Evolutionary conservation across 2,113 vertebrate genomes (phyloP).

Genomic region (Caretta caretta): DNA sequence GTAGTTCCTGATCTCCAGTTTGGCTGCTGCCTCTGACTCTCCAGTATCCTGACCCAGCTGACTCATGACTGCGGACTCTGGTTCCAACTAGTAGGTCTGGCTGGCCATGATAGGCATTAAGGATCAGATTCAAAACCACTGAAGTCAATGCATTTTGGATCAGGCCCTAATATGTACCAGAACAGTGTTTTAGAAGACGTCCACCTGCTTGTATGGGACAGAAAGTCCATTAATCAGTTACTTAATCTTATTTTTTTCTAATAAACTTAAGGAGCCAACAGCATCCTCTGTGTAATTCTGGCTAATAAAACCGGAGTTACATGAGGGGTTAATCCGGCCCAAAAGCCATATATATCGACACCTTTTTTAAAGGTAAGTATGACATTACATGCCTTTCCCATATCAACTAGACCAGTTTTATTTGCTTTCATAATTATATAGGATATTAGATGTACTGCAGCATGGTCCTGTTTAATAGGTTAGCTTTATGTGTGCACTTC

Average conservation of each 20-base stretch:
- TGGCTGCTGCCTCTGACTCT: neutral
- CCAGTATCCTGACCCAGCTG: neutral
- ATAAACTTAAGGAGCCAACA: neutral
- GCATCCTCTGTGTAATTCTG: neutral
- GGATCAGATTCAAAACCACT: neutral
- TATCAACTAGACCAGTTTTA: neutral
- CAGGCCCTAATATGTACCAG: neutral
- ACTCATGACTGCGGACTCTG: neutral
- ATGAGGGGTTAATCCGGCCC: neutral
- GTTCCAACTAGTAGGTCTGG: neutral
- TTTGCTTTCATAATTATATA: neutral
- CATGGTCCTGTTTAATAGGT: neutral
- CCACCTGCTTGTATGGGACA: neutral
- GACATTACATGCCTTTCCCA: neutral
- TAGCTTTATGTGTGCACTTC: neutral
- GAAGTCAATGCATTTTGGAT: neutral
- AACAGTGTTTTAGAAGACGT: neutral
- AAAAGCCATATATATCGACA: neutral
- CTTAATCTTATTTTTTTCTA: neutral
- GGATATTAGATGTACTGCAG: neutral
- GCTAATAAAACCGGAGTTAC: neutral
- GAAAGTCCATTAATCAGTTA: neutral
- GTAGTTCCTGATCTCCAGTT: neutral
- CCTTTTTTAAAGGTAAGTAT: neutral
- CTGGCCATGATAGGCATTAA: neutral